Percentiles rank a stretch among this genome's conserved stretches.
Conservation (phyloP, 2,888 invertebrate species). For the Sicus ferrugineus region DNA sequence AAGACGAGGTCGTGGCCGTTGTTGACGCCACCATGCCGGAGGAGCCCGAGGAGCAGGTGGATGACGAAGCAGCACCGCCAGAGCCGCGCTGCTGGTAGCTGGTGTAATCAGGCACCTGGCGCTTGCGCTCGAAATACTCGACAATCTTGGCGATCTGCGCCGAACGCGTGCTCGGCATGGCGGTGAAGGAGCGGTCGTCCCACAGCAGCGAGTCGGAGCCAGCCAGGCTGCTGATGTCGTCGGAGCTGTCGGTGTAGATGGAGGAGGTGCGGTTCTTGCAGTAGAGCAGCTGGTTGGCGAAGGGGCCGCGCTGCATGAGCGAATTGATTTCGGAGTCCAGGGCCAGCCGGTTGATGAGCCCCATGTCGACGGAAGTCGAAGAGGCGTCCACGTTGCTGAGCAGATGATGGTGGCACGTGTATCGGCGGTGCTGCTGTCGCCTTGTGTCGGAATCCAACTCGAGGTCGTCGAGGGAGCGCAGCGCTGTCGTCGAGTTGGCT, state of each 20-base stretch:
- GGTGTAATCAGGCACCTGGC: conserved; percentile 64
- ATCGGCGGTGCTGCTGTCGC: conserved; percentile 54
- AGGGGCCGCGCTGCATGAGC: conserved; percentile 64
- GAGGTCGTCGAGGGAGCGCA: conserved; percentile 70
- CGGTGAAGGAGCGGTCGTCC: conserved; percentile 73
- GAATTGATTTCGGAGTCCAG: conserved; percentile 66
- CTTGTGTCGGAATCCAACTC: conserved; percentile 61
- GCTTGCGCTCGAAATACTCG: conserved; percentile 86
- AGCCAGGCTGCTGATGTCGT: conserved; percentile 82
- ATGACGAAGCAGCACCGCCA: conserved; percentile 42
- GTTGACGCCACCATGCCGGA: conserved; percentile 40
- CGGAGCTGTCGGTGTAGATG: conserved; percentile 86
- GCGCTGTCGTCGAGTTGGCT: conserved; percentile 67
- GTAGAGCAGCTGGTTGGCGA: conserved; percentile 67
- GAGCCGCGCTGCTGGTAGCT: conserved; percentile 10
- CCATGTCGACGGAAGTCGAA: conserved; percentile 59
- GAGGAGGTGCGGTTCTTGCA: conserved; percentile 77
- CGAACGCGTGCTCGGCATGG: conserved; percentile 67
- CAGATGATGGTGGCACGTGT: conserved; percentile 60
- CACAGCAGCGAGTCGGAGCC: conserved; percentile 78
- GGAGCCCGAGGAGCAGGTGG: conserved; percentile 43
- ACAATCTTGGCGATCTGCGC: conserved; percentile 84
- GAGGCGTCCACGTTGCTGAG: conserved; percentile 49
- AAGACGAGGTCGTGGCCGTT: conserved; percentile 43
- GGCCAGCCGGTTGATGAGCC: conserved; percentile 66